Base-by-base conservation (phyloP, 2,113 vertebrate species). In the Fukomys damarensis region DNA sequence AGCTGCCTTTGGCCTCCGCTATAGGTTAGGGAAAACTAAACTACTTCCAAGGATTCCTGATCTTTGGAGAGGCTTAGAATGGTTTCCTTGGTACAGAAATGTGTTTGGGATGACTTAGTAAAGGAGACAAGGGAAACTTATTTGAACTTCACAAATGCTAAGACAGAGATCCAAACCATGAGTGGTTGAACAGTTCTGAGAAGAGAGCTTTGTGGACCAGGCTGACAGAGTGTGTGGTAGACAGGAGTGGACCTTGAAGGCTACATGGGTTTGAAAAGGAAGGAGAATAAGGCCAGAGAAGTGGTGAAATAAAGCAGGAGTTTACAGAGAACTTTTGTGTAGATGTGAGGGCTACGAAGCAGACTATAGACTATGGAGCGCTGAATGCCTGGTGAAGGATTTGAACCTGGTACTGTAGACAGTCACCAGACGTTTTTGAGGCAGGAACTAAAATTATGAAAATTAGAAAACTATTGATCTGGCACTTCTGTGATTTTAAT, bases 391-490 rank as follows among this genome's bases (percentile, higher is more conserved):
- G 41, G 16, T 16, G 56, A 63, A 82, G 54, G 82, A 92, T 49
- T n/a, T 54, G 41, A 20, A 56, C 12, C 52, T 63, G 20, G 19
- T 56, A 7, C 43, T 46, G 3, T 68, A 32, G n/a, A 38, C 59
- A 61, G 7, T 68, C 83, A 96, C 28, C 52, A 77, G 79, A 80
- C 14, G 22, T 61, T 91, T 81, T 28, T 92, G 56, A 91, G 14
- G 19, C 30, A 72, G 81, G 24, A 88, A 76, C 20, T 58, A 80
- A 92, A 83, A 94, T 82, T 41, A 49, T 79, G 28, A 52, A 86
- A 58, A 54, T 86, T 66, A 58, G 17, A 26, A 95, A 96, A 84
- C 70, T 82, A 82, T 32, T 61, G 49, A 61, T 70, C 28, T 93
- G 68, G 52, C 38, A 43, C 5, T 74, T 92, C 70, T 46, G 7